phyloP scores from a whole-genome alignment of 2,113 vertebrate genomes.

The Lasiurus cinereus region DNA sequence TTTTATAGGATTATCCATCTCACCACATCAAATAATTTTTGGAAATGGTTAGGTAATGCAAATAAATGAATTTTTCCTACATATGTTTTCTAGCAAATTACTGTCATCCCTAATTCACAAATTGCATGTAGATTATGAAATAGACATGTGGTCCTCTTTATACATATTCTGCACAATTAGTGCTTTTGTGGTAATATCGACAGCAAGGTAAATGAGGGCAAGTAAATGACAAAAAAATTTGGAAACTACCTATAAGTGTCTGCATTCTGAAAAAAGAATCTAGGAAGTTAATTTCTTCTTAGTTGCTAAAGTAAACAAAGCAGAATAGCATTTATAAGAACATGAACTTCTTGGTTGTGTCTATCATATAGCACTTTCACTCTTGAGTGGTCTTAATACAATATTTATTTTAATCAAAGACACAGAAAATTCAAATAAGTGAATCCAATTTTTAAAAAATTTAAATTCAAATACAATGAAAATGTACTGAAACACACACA shows the following conservation, averaged over 20 bases:
- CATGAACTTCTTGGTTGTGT: neutral
- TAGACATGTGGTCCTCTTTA: neutral
- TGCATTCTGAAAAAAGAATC: neutral
- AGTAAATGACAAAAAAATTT: neutral
- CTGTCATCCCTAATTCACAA: neutral
- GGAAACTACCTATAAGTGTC: neutral
- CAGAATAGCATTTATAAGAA: neutral
- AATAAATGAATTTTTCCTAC: constrained; percentile 3
- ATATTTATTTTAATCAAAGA: neutral
- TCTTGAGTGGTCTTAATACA: neutral
- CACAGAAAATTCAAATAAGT: neutral
- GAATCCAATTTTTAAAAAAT: neutral
- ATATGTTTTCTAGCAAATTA: neutral
- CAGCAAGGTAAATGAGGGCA: neutral
- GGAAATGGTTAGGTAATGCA: neutral
- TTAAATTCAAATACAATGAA: neutral
- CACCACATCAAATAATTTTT: neutral
- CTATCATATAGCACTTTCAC: neutral
- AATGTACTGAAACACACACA: neutral
- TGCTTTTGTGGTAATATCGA: neutral
- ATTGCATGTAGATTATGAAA: constrained; percentile 13
- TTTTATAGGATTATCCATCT: neutral
- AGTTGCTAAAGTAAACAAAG: neutral
- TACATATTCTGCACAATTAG: neutral
- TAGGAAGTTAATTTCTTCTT: neutral